phyloP scores from a whole-genome alignment of 2,113 vertebrate species.

The Ammodytes marinus region DNA sequence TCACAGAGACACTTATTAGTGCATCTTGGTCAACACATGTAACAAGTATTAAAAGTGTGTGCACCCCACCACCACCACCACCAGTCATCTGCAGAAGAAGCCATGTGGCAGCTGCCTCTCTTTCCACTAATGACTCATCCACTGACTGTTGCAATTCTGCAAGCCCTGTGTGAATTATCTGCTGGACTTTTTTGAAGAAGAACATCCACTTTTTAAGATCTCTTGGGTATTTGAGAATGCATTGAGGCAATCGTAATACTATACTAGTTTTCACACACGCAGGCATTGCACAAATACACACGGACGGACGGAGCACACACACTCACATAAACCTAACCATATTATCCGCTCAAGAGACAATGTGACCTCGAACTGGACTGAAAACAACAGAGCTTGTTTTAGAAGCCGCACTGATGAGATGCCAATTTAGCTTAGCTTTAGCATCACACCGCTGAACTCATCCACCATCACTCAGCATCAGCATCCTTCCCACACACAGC shows the following conservation, averaged over 20 bases:
- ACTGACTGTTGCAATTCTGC: slow-evolving; percentile 14
- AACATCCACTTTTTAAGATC: slow-evolving; percentile 37
- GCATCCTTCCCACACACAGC: slow-evolving; percentile 3
- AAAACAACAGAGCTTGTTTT: slow-evolving; percentile 28
- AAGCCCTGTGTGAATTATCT: slow-evolving; percentile 21
- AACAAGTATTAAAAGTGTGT: slow-evolving; percentile 66
- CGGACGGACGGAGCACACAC: no score
- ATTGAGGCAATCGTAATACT: not conserved
- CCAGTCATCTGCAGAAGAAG: slow-evolving; percentile 48
- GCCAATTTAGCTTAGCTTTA: slow-evolving; percentile 5
- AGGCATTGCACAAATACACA: not conserved
- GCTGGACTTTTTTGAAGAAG: slow-evolving; percentile 31
- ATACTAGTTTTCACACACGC: not conserved
- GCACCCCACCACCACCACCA: slow-evolving; percentile 15
- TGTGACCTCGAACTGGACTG: not conserved
- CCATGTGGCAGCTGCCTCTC: slow-evolving; percentile 64
- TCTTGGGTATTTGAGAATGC: slow-evolving; percentile 16
- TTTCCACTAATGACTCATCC: slow-evolving; percentile 67
- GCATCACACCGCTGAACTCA: slow-evolving; percentile 32
- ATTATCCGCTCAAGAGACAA: slow-evolving; percentile 7
- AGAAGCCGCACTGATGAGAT: not conserved
- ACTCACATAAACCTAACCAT: not conserved
- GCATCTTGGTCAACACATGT: slow-evolving; percentile 71
- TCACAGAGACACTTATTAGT: slow-evolving; percentile 71
- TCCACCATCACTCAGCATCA: slow-evolving; percentile 41